Evolutionary conservation across 1,140 invertebrate species (phyloP).

Genomic region (Dendrolimus kikuchii): DNA sequence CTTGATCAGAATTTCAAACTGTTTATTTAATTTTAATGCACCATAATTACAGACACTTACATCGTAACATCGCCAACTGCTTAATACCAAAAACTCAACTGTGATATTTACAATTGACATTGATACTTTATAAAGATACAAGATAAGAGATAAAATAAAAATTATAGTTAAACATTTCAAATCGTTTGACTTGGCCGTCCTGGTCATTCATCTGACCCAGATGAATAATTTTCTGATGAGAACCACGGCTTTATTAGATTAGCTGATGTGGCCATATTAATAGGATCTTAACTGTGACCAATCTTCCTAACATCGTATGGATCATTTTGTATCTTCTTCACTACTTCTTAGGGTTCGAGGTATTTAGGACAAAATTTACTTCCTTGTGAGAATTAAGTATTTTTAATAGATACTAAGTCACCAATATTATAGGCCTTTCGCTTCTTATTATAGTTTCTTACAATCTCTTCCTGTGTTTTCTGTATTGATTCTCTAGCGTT

Average conservation of each 20-base stretch:
- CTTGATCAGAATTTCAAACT: too few species aligned
- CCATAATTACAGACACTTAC: too few species aligned
- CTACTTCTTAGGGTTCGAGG: slow-evolving; percentile 37
- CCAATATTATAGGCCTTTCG: slow-evolving; percentile 2
- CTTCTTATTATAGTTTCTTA: slow-evolving; percentile 1
- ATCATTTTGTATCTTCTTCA: slow-evolving; percentile 26
- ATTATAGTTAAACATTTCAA: background rate
- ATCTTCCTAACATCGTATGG: slow-evolving; percentile 29
- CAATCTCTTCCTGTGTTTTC: slow-evolving; percentile 8
- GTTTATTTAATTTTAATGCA: too few species aligned
- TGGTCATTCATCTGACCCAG: slow-evolving; percentile 10
- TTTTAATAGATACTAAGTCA: slow-evolving; percentile 6
- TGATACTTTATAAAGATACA: background rate
- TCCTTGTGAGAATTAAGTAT: slow-evolving; percentile 5
- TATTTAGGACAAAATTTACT: slow-evolving; percentile 36
- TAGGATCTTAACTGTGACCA: slow-evolving; percentile 14
- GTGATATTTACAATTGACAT: too few species aligned
- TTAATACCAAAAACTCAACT: too few species aligned
- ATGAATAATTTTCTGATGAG: slow-evolving; percentile 2
- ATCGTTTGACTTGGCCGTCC: slow-evolving; percentile 5
- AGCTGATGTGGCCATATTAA: slow-evolving; percentile 6
- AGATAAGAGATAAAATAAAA: background rate
- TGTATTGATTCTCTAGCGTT: slow-evolving; percentile 5
- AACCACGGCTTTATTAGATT: slow-evolving; percentile 13
- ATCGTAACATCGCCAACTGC: too few species aligned